phyloP scores from a whole-genome alignment of 1,140 invertebrate species.

The Bombus terrestris region DNA sequence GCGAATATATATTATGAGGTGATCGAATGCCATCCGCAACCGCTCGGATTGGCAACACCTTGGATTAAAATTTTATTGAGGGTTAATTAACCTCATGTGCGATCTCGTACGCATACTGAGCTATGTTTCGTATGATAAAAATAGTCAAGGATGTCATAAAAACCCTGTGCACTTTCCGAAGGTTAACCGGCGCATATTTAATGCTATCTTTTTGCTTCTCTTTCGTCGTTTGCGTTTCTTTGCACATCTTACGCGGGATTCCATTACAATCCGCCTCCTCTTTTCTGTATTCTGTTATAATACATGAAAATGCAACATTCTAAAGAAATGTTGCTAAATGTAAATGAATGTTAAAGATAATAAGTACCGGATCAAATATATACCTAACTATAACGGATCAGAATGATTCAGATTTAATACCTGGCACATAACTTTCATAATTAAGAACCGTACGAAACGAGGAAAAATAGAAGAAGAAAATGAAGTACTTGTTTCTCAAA shows the following conservation, averaged over 20 bases:
- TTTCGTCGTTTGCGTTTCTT: not conserved
- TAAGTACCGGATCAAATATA: too few relatives aligned
- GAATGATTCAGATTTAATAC: too few relatives aligned
- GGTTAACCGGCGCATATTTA: constrained; percentile 30
- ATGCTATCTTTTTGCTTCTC: constrained; percentile 17
- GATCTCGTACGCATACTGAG: too few relatives aligned
- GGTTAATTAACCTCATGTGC: not conserved
- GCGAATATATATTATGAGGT: too few relatives aligned
- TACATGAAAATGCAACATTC: too few relatives aligned
- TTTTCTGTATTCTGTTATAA: not conserved
- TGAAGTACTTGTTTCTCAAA: not conserved
- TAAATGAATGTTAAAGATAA: too few relatives aligned
- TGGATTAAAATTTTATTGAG: not conserved
- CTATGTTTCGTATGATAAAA: constrained; percentile 15
- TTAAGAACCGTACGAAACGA: not conserved
- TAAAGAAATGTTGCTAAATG: too few relatives aligned
- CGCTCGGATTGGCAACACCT: too few relatives aligned
- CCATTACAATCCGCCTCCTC: not conserved
- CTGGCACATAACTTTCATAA: too few relatives aligned
- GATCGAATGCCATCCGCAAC: too few relatives aligned
- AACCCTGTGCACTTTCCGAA: constrained; percentile 14
- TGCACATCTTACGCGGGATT: not conserved
- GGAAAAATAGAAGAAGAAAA: too few relatives aligned
- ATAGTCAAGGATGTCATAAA: constrained; percentile 24
- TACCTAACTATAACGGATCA: too few relatives aligned